Evolutionary conservation across 2,113 vertebrate genomes (phyloP), one percentile per base, ranked within the genome.

Genomic region (Bambusicola thoracicus): DNA sequence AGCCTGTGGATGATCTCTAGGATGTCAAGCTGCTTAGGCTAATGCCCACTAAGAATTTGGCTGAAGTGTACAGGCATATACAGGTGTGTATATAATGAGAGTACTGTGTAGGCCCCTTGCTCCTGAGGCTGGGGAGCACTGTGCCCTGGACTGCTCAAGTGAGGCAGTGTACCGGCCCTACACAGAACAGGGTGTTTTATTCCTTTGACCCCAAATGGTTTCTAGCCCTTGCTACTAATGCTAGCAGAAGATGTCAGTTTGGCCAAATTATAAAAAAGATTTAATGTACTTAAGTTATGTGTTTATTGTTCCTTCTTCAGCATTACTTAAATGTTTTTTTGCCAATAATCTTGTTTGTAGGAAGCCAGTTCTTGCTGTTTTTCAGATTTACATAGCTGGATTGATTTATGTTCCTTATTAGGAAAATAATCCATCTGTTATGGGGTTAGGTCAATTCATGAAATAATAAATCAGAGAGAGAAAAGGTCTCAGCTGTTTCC

Each of bases 371-470:
- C 30, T 87, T 13, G 6, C 49, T 61, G 16, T 48, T 81, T 94
- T 91, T 89, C 81, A 36, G 87, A 91, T 70, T 68, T 79, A 55
- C 13, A 3, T 62, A 70, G 46, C 58, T 95, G 70, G 27, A 25
- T 85, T 97, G 74, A 95, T 91, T 81, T 89, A 90, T 95, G 77
- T 62, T 93, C 58, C 56, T 87, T 96, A 81, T 88, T 86, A 91
- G 65, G 80, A 19, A 89, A 95, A 89, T 94, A 96, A 94, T 81
- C 59, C 62, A 91, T 97, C 49, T 95, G 49, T 85, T 96, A 67
- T 11, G 21, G 38, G 62, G n/a, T 44, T 88, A 46, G 44, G 78
- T 96, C 90, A 91, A 68, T 97, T 94, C 6, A 78, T 91, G 92
- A 69, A 96, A 93, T 91, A 90, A 80, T 78, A 93, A 84, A 92